These are phyloP conservation scores for Salvator merianae DNA, from an alignment of 2,113 vertebrate species.

Conservation along the genomic window DNA sequence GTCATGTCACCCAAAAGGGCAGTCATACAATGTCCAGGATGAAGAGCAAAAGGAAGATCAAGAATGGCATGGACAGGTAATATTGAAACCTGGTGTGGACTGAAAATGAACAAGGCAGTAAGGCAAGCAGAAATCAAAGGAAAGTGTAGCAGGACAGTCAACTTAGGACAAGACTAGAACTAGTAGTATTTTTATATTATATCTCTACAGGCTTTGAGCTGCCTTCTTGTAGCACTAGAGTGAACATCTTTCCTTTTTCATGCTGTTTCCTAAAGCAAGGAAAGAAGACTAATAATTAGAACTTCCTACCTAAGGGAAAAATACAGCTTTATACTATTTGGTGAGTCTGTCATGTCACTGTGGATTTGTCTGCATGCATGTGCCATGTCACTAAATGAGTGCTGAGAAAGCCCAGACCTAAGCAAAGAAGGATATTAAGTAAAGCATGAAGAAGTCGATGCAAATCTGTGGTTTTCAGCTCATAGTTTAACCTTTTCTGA, in stretches of 20 bases:
- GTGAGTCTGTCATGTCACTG: not conserved
- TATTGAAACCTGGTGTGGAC: too few relatives aligned
- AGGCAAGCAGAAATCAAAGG: too few relatives aligned
- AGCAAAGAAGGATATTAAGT: not conserved
- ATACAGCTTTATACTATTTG: not conserved
- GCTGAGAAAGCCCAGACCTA: not conserved
- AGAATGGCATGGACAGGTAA: too few relatives aligned
- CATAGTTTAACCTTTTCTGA: not conserved
- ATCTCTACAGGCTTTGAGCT: not conserved
- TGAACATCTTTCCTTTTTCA: not conserved
- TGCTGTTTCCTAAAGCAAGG: not conserved
- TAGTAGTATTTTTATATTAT: not conserved
- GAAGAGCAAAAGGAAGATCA: too few relatives aligned
- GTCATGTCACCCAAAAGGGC: too few relatives aligned
- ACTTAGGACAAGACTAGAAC: too few relatives aligned
- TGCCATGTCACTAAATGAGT: not conserved
- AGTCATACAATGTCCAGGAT: too few relatives aligned
- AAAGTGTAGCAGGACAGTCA: too few relatives aligned
- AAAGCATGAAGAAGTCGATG: not conserved
- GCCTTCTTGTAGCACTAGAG: not conserved
- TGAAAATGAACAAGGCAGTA: too few relatives aligned
- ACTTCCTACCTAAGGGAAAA: not conserved
- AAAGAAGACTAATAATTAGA: not conserved
- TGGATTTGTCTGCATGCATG: not conserved
- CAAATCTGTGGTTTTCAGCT: not conserved